A percentile compares a stretch with the other conserved stretches of the same genome.
phyloP scores from a whole-genome alignment of 1,140 invertebrate genomes.

The Whitmania pigra region DNA sequence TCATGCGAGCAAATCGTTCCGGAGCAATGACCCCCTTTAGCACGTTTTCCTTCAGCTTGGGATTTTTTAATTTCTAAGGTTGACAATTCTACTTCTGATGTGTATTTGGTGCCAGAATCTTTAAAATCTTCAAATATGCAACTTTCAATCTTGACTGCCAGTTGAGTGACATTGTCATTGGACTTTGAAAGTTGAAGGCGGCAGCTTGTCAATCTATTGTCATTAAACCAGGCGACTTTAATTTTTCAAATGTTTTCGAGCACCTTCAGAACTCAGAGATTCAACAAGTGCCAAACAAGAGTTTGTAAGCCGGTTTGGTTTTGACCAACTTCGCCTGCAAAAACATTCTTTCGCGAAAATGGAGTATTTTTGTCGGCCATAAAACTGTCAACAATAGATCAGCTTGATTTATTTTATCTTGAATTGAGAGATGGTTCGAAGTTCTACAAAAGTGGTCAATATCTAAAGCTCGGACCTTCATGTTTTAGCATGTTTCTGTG shows the following conservation, averaged over 20 bases:
- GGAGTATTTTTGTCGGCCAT: no score
- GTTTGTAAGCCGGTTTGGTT: no score
- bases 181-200: conserved; percentile 26
- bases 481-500: no score
- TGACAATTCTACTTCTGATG: conserved; percentile 81
- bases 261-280: conserved; percentile 51
- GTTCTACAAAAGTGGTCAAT: no score
- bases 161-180: conserved; percentile 41
- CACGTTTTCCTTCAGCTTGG: conserved; percentile 80
- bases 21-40: conserved; percentile 75
- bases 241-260: conserved; percentile 12
- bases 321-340: no score
- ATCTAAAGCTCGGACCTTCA: no score
- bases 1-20: conserved; percentile 78
- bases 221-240: neutral
- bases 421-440: no score
- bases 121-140: conserved; percentile 73
- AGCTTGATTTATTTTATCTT: no score
- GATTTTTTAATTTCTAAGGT: conserved; percentile 83
- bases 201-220: no score
- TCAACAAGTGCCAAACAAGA: conserved; percentile 63
- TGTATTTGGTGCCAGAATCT: conserved; percentile 84
- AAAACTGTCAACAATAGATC: no score
- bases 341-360: no score
- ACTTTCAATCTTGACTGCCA: conserved; percentile 46